phyloP scores from a whole-genome alignment of 2,888 invertebrate species.

The Lasioglossum pauxillum region DNA sequence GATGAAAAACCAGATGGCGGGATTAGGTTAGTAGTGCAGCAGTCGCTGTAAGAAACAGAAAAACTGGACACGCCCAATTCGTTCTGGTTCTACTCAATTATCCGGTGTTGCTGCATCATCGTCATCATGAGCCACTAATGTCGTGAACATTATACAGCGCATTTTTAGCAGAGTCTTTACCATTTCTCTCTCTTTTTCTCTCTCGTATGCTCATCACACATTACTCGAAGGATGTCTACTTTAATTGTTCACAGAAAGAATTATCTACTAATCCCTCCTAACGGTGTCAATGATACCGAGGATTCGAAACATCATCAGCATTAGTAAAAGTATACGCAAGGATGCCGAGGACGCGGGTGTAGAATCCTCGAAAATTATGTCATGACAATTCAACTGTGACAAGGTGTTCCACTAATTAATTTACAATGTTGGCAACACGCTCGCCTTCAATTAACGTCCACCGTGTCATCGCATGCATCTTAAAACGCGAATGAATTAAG shows the following conservation, averaged over 20 bases:
- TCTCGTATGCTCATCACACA: not conserved
- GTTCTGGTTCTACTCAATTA: slow-evolving; percentile 37
- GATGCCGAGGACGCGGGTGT: slow-evolving; percentile 10
- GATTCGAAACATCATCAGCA: slow-evolving; percentile 5
- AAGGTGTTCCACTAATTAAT: slow-evolving; percentile 51
- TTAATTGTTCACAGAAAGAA: not conserved
- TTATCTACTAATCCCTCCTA: not conserved
- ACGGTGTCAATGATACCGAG: slow-evolving; percentile 7
- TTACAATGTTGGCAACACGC: slow-evolving; percentile 25
- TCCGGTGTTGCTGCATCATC: slow-evolving; percentile 41
- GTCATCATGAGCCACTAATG: slow-evolving; percentile 18
- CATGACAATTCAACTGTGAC: slow-evolving; percentile 50
- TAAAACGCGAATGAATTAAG: not conserved
- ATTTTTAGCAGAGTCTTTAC: not conserved
- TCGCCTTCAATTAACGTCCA: slow-evolving; percentile 23
- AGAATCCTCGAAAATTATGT: slow-evolving; percentile 34
- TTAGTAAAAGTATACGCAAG: slow-evolving; percentile 13
- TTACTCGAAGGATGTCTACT: not conserved
- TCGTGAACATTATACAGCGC: not conserved
- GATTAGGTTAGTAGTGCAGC: slow-evolving; percentile 47
- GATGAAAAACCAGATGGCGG: not conserved
- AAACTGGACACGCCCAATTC: slow-evolving; percentile 36
- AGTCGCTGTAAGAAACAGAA: slow-evolving; percentile 15
- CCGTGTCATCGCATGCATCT: slow-evolving; percentile 22
- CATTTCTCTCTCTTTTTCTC: not conserved